phyloP scores from a whole-genome alignment of 2,113 vertebrate genomes.

The Rhinolophus ferrumequinum region DNA sequence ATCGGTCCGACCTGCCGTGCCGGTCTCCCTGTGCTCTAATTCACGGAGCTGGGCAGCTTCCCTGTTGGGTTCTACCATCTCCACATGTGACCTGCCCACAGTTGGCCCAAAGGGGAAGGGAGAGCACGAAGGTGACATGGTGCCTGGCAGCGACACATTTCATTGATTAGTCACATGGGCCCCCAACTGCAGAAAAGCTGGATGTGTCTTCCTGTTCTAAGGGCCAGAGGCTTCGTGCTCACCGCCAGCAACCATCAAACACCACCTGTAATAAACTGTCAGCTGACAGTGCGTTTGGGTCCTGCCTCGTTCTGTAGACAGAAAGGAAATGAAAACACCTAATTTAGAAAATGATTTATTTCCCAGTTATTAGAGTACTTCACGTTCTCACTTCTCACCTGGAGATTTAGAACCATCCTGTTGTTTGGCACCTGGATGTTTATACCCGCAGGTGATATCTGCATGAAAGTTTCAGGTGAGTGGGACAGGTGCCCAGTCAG shows the following conservation, averaged over 20 bases:
- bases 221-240: not conserved
- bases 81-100: too few relatives aligned
- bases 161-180: not conserved
- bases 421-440: not conserved
- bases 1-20: not conserved
- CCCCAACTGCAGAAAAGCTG: not conserved
- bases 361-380: not conserved
- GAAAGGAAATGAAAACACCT: not conserved
- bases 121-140: not conserved
- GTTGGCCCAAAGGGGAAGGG: not conserved
- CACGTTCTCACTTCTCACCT: not conserved
- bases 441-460: rapidly evolving
- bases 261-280: not conserved
- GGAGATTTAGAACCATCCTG: not conserved
- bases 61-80: not conserved
- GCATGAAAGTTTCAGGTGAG: not conserved
- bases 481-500: rapidly evolving
- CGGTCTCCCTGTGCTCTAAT: not conserved
- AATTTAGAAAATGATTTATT: not conserved
- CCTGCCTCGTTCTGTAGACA: not conserved
- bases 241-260: not conserved
- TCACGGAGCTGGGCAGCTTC: not conserved
- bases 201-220: not conserved
- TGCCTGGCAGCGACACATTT: not conserved
- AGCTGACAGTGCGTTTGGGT: not conserved